A percentile compares a stretch with the other conserved stretches of the same genome.
Conservation (phyloP, 2,113 vertebrate species). For the Aix galericulata region DNA sequence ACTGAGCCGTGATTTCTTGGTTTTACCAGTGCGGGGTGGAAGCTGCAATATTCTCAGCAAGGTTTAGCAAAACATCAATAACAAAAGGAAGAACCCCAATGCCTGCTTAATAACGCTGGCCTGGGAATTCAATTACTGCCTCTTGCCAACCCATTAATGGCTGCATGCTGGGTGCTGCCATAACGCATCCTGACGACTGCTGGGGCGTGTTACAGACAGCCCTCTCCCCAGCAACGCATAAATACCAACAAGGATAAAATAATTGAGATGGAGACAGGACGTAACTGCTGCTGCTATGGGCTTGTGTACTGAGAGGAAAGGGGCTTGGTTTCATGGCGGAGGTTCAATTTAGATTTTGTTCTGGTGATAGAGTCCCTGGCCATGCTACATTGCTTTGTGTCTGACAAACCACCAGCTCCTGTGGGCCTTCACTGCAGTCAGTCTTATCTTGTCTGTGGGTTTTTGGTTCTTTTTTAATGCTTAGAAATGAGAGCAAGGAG, state of each 20-base stretch:
- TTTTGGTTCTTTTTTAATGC: slow-evolving; percentile 39
- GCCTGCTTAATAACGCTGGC: slow-evolving; percentile 22
- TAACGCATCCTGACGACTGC: slow-evolving; percentile 69
- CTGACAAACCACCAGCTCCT: slow-evolving; percentile 40
- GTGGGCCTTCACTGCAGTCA: slow-evolving; percentile 33
- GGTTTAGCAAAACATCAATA: not conserved
- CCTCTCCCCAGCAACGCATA: not conserved
- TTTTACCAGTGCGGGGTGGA: not conserved
- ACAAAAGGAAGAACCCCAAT: slow-evolving; percentile 29
- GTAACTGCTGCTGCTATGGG: slow-evolving; percentile 46
- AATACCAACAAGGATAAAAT: not conserved
- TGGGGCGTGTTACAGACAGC: slow-evolving; percentile 34
- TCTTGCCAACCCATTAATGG: slow-evolving; percentile 57
- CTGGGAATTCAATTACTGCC: slow-evolving; percentile 36
- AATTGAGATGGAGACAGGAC: slow-evolving; percentile 61
- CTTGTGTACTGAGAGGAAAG: slow-evolving; percentile 49
- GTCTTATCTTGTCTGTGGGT: not conserved
- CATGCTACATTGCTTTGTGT: slow-evolving; percentile 42
- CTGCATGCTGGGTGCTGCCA: slow-evolving; percentile 26
- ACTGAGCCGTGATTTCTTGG: not conserved
- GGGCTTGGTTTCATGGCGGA: slow-evolving; percentile 39
- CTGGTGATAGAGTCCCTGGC: slow-evolving; percentile 50
- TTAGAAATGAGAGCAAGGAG: slow-evolving; percentile 6
- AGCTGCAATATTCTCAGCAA: not conserved
- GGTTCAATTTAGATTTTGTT: slow-evolving; percentile 67